phyloP scores from a whole-genome alignment of 2,113 vertebrate species.

The Cervus canadensis region DNA sequence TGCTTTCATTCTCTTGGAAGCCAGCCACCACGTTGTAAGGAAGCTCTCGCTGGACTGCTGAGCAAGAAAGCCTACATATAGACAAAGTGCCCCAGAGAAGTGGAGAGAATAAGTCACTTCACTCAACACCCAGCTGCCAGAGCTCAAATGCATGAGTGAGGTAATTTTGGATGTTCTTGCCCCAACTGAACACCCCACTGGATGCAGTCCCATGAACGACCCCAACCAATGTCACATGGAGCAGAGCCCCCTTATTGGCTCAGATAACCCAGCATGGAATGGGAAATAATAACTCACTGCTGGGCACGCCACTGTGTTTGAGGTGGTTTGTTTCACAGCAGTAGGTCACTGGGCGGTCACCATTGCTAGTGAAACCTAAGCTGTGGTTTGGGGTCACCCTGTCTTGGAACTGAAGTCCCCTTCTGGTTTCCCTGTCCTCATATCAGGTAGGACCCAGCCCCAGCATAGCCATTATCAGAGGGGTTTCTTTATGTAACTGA shows the following conservation, averaged over 20 bases:
- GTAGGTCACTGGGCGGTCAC: background rate
- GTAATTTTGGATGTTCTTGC: background rate
- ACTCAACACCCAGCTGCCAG: background rate
- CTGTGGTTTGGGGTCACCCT: background rate
- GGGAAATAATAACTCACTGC: background rate
- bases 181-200: background rate
- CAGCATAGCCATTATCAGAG: conserved; percentile 20
- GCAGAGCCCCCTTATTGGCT: background rate
- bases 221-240: background rate
- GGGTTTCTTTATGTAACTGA: conserved; percentile 51
- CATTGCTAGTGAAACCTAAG: background rate
- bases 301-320: background rate
- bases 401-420: background rate
- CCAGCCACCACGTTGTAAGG: background rate
- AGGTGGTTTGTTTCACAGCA: background rate
- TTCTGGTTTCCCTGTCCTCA: background rate
- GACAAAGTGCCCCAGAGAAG: background rate
- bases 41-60: background rate
- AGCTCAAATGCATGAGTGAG: background rate
- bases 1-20: background rate
- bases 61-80: background rate
- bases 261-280: background rate
- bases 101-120: background rate
- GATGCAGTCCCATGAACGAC: background rate
- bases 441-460: background rate